Evolutionary conservation across 1,140 invertebrate species (phyloP), one percentile per base, ranked within the genome.

Genomic region (Diplogasteroides magnus): DNA sequence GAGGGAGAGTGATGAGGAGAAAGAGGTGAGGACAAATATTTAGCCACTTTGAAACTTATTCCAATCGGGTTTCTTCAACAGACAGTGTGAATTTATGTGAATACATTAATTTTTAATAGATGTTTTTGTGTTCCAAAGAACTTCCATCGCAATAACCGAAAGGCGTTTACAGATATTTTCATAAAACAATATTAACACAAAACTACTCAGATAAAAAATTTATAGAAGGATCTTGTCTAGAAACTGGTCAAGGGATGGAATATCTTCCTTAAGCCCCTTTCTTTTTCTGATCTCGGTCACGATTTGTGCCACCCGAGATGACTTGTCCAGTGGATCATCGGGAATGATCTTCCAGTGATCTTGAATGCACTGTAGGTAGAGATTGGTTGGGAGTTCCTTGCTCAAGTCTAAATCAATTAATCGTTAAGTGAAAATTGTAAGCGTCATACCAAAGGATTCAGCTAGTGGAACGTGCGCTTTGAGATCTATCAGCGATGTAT

Each of bases 301-400:
- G 71, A 86, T 76, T 68, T 71, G 67, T 85, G 87, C 91, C 71
- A 94, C 91, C 85, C 90, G 92, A 83, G 88, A 88, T 69, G 86
- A 85, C 25, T 86, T 58, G 75, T 97, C 93, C 79, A 88, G 85
- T 72, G 94, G 94, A 85, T 98, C 93, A 80, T 94, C 95, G 74
- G 93, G 92, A 80, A 98, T 87, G 66, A 97, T 86, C 86, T 98
- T 93, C 96, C 96, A 99, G 84, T 99, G 96, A 84, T 98, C 96
- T 85, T 98, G 98, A 77, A 98, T 94, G 85, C 96, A 98, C 86
- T 98, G n/a, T n/a, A 95, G 96, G 91, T 98, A 99, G 77, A n/a
- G n/a, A n/a, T n/a, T n/a, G n/a, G n/a, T n/a, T n/a, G n/a, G n/a
- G 37, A 48, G 37, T 48, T 48, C 37, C 37, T 48, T 48, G 6